These are phyloP conservation scores for Willisornis vidua DNA, from an alignment of 2,113 vertebrate species.

Conservation along the genomic window DNA sequence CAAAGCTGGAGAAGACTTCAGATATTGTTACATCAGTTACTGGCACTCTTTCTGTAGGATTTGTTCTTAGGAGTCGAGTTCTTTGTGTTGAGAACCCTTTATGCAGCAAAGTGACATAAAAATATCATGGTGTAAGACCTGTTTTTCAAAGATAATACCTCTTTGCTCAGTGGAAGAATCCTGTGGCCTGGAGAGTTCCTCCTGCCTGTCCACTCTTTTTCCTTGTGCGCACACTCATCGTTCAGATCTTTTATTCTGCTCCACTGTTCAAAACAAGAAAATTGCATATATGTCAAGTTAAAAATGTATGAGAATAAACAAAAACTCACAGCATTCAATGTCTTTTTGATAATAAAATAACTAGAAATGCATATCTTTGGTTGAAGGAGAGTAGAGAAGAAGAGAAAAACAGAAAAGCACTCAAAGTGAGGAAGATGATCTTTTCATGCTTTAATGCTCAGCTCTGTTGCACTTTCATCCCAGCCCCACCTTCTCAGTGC, in stretches of 20 bases:
- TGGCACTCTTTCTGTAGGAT: background rate
- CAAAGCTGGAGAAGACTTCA: background rate
- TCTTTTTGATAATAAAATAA: background rate
- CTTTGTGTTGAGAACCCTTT: background rate
- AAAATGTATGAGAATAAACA: conserved; percentile 36
- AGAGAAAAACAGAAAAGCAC: background rate
- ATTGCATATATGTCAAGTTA: conserved; percentile 5
- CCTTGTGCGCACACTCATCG: background rate
- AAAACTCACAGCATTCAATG: background rate
- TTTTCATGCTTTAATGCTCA: background rate
- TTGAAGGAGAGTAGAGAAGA: background rate
- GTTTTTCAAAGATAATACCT: conserved; percentile 37
- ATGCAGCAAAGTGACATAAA: conserved; percentile 27
- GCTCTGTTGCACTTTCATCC: background rate
- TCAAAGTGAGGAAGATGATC: background rate
- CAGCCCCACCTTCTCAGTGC: background rate
- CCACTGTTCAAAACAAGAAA: conserved; percentile 23
- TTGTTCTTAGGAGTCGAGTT: conserved; percentile 18
- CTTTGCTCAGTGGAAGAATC: background rate
- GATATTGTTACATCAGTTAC: background rate
- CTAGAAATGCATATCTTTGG: background rate
- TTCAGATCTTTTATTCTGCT: background rate
- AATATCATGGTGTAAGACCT: conserved; percentile 19
- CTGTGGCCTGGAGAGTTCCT: conserved; percentile 30
- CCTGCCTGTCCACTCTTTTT: background rate